These are phyloP conservation scores for Zaprionus tsacasi DNA, from an alignment of 1,140 invertebrate species.

Conservation along the genomic window DNA sequence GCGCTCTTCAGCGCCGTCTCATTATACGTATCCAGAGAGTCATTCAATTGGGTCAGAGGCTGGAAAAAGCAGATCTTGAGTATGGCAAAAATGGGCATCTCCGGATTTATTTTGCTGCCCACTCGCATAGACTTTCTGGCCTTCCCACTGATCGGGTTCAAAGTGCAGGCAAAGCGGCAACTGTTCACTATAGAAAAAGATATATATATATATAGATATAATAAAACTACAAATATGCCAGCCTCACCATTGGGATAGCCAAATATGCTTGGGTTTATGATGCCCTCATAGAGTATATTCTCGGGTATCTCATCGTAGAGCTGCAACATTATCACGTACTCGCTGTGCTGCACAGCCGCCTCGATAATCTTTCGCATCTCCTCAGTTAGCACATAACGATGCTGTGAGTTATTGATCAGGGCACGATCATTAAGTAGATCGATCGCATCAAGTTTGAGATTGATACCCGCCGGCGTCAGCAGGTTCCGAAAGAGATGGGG, in stretches of 20 bases:
- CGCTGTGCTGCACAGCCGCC: slow-evolving; percentile 34
- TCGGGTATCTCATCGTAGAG: slow-evolving; percentile 51
- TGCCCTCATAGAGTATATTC: slow-evolving; percentile 62
- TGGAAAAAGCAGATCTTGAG: slow-evolving; percentile 68
- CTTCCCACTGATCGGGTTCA: background rate
- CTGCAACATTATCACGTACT: slow-evolving; percentile 55
- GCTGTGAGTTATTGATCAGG: slow-evolving; percentile 69
- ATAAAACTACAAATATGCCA: background rate
- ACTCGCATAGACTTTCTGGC: background rate
- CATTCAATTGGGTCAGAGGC: slow-evolving; percentile 38
- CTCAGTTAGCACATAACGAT: slow-evolving; percentile 64
- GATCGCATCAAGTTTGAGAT: slow-evolving; percentile 43
- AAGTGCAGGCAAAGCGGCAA: slow-evolving; percentile 50
- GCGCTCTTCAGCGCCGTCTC: slow-evolving; percentile 25
- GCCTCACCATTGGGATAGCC: slow-evolving; percentile 56
- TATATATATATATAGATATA: background rate
- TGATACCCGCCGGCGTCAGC: slow-evolving; percentile 36
- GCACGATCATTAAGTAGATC: slow-evolving; percentile 48
- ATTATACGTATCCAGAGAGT: slow-evolving; percentile 54
- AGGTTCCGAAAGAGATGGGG: slow-evolving; percentile 50
- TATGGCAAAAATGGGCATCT: slow-evolving; percentile 51
- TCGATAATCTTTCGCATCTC: slow-evolving; percentile 60
- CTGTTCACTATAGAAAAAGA: slow-evolving; percentile 44
- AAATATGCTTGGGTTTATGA: slow-evolving; percentile 58
- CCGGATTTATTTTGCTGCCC: background rate